phyloP scores from a whole-genome alignment of 2,113 vertebrate species.

The Vanacampus margaritifer region DNA sequence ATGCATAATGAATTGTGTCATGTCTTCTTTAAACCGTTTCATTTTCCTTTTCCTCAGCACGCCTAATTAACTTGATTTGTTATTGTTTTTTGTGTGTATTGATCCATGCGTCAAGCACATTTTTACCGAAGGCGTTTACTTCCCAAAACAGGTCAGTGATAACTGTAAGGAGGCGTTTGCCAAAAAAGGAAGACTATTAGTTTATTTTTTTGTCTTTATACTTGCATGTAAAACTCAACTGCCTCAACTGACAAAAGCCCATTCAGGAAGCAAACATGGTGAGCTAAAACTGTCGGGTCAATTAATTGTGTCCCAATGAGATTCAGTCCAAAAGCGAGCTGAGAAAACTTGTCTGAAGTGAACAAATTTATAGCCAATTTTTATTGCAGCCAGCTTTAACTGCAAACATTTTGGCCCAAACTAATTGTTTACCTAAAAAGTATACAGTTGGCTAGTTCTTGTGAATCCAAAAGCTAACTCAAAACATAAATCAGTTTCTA shows the following conservation, averaged over 20 bases:
- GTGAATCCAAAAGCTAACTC: no score
- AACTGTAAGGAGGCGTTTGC: background rate
- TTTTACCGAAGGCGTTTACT: slow-evolving; percentile 11
- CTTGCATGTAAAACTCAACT: background rate
- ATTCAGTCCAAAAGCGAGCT: background rate
- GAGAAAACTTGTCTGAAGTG: no score
- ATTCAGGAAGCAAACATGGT: background rate
- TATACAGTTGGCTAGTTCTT: no score
- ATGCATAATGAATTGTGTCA: slow-evolving; percentile 19
- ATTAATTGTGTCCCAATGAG: background rate
- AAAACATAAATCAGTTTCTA: no score
- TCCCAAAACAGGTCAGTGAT: background rate
- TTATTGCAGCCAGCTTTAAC: no score
- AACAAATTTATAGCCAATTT: no score
- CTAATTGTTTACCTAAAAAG: no score
- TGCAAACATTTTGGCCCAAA: no score
- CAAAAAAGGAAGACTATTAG: background rate
- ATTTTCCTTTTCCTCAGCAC: slow-evolving; percentile 7
- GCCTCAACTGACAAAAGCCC: background rate
- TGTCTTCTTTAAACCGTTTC: slow-evolving; percentile 6
- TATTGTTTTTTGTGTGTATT: slow-evolving; percentile 7
- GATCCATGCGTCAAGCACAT: slow-evolving; percentile 16
- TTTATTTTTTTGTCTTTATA: background rate
- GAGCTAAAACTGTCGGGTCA: background rate
- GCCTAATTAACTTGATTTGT: slow-evolving; percentile 21